phyloP scores from a whole-genome alignment of 2,888 invertebrate genomes.

The Napeogenes inachia region DNA sequence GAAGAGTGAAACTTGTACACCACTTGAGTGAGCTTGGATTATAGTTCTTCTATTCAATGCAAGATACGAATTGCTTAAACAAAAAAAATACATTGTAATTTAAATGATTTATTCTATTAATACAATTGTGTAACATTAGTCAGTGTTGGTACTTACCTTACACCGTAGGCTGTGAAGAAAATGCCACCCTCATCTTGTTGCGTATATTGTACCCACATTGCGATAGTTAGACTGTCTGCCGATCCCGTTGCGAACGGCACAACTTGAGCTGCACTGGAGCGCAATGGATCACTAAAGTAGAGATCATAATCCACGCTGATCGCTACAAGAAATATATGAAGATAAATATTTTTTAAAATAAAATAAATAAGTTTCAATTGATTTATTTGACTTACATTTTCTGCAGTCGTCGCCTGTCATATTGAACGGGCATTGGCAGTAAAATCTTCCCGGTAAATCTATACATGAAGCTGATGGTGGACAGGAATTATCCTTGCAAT shows the following conservation, averaged over 20 bases:
- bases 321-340: slow-evolving; percentile 77
- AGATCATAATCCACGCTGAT: slow-evolving; percentile 98
- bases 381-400: slow-evolving; percentile 82
- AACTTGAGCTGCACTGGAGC: slow-evolving; percentile 94
- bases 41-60: slow-evolving; percentile 87
- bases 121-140: not conserved
- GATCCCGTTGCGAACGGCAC: slow-evolving; percentile 91
- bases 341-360: not conserved
- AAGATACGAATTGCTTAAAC: slow-evolving; percentile 85
- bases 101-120: not conserved
- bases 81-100: slow-evolving; percentile 5
- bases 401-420: slow-evolving; percentile 97
- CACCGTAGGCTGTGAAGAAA: slow-evolving; percentile 94
- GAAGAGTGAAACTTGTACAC: slow-evolving; percentile 94
- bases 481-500: slow-evolving; percentile 95
- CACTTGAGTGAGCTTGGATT: slow-evolving; percentile 93
- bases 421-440: slow-evolving; percentile 98
- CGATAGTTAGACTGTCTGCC: slow-evolving; percentile 89
- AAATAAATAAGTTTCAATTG: slow-evolving; percentile 3
- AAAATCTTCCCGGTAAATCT: slow-evolving; percentile 92
- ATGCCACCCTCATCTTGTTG: slow-evolving; percentile 94
- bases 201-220: slow-evolving; percentile 97
- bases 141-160: slow-evolving; percentile 76
- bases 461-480: slow-evolving; percentile 95
- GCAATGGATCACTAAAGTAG: slow-evolving; percentile 93